Conservation (phyloP, 2,113 vertebrate genomes). For the Oreocharis arfaki region DNA sequence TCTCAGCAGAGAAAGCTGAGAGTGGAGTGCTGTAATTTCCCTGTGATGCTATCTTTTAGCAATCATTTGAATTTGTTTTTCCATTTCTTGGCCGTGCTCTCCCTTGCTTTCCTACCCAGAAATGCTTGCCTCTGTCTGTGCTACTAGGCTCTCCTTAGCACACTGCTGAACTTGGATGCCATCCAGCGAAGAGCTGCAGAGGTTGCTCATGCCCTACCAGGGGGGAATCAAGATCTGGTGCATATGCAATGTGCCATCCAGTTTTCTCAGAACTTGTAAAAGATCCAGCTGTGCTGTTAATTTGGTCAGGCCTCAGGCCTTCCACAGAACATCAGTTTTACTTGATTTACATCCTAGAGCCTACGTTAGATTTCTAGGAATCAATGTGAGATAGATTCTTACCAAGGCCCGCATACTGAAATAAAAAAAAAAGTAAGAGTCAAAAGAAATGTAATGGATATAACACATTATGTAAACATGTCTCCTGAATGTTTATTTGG, state of each 20-base stretch:
- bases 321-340: background rate
- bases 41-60: background rate
- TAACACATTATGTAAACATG: background rate
- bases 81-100: background rate
- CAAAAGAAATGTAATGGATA: background rate
- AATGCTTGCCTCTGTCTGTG: background rate
- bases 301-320: background rate
- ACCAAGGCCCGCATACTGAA: background rate
- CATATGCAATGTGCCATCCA: background rate
- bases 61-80: background rate
- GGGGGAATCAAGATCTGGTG: background rate
- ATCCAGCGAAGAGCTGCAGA: background rate
- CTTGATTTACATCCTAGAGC: background rate
- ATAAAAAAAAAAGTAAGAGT: background rate
- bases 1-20: background rate
- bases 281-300: background rate
- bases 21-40: background rate
- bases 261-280: slow-evolving; percentile 1
- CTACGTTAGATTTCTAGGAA: background rate
- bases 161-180: background rate
- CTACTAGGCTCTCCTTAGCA: background rate
- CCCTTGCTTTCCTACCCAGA: background rate
- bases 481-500: background rate
- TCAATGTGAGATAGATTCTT: background rate
- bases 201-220: background rate